These are phyloP conservation scores for Sesia apiformis DNA, from an alignment of 2,888 invertebrate genomes.

Conservation along the genomic window DNA sequence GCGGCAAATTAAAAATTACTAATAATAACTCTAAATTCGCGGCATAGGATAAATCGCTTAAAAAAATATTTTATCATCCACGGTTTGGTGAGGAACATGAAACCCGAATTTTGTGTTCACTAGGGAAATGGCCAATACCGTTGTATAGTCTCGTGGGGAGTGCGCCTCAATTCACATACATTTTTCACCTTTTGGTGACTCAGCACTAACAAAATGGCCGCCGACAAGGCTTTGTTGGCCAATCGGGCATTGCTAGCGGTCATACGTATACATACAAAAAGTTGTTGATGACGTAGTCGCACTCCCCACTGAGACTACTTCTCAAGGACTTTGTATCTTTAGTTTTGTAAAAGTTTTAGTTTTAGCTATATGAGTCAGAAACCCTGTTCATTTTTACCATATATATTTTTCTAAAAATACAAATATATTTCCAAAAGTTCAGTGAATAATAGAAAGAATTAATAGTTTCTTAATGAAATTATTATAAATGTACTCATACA, in stretches of 20 bases:
- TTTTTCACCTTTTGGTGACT: conserved; percentile 78
- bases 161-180: conserved; percentile 70
- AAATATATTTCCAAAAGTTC: neutral
- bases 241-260: conserved; percentile 49
- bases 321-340: conserved; percentile 68
- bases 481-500: conserved; percentile 62
- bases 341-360: conserved; percentile 43
- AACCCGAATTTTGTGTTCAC: conserved; percentile 72
- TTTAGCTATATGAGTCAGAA: conserved; percentile 13
- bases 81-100: conserved; percentile 54
- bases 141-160: conserved; percentile 76
- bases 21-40: conserved; percentile 9
- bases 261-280: conserved; percentile 60
- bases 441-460: conserved; percentile 6
- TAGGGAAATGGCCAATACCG: conserved; percentile 74
- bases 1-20: conserved; percentile 25
- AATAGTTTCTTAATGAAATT: conserved; percentile 46
- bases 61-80: conserved; percentile 36
- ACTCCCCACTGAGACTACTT: conserved; percentile 69
- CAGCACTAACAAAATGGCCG: conserved; percentile 80
- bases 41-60: neutral
- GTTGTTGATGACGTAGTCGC: conserved; percentile 57
- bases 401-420: neutral
- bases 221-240: conserved; percentile 69
- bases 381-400: too few species aligned